Evolutionary conservation across 2,113 vertebrate species (phyloP), one percentile per base, ranked within the genome.

Genomic region (Bubalus kerabau): DNA sequence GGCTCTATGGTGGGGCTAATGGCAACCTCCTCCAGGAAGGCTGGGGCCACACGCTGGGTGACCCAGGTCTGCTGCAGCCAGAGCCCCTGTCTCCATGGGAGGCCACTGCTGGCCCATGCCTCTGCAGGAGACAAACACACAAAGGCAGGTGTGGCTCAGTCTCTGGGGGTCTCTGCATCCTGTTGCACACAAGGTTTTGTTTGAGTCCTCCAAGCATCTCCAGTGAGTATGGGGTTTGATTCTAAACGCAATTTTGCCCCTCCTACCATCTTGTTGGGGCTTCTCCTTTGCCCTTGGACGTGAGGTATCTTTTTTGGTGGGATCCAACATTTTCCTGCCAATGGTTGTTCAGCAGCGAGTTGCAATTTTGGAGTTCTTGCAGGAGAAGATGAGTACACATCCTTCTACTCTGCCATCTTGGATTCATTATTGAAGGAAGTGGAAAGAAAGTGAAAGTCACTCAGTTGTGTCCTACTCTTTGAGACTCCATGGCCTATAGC

Each of bases 91-190:
- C 64, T 16, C 16, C 32, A n/a, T 3, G 2, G 8, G 7, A 67
- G 64, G 16, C 32, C 32, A n/a, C 16, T 16, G 16, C 32, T n/a
- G 62, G 16, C 62, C 14, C 4, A 0, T n/a, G 7, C 32, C 32
- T 19, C 32, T n/a, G 32, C 64, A n/a, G 3, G 32, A 19, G 32
- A 19, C 64, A 67, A n/a, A 67, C 16, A n/a, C 32, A 7, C 60
- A 7, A 62, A 62, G 28, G 28, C 30, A 32, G 60, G 30, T 16
- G 32, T 67, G 64, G 64, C 64, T 67, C 32, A n/a, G 7, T 67
- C 64, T 9, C 64, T n/a, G 9, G 32, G 16, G 32, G 32, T n/a
- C 32, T 67, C 32, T 67, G 16, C 32, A n/a, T 67, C 16, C 16
- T 67, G 8, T 19, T 67, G 32, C 32, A 67, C 32, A 67, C 32